These are phyloP conservation scores for Sipha flava DNA, from an alignment of 1,140 invertebrate species.

Conservation along the genomic window DNA sequence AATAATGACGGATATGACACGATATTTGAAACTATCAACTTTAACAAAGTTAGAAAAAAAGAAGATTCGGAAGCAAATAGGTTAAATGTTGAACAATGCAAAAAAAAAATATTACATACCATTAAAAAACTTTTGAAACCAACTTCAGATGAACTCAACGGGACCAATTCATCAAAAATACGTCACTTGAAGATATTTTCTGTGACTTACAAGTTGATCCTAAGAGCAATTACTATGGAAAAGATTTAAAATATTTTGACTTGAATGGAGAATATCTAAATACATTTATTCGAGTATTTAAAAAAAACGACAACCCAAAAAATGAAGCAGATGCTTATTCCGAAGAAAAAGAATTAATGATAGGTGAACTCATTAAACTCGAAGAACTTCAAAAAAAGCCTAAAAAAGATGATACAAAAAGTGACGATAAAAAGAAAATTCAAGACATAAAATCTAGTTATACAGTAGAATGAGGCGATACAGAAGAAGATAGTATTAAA, in stretches of 20 bases:
- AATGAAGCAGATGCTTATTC: not conserved
- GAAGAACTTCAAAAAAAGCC: not conserved
- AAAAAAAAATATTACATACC: not conserved
- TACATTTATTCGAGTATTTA: not conserved
- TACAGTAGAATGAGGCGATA: too few relatives aligned
- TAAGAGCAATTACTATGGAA: not conserved
- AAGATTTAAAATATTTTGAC: not conserved
- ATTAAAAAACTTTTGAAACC: not conserved
- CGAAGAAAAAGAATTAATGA: not conserved
- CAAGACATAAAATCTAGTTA: not conserved
- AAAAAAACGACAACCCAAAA: not conserved
- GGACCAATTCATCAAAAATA: not conserved
- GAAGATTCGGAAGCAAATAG: not conserved
- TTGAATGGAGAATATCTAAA: not conserved
- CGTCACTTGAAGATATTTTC: not conserved
- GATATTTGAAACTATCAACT: not conserved
- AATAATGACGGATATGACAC: not conserved
- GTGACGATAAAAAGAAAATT: not conserved
- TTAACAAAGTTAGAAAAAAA: not conserved
- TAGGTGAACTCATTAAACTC: not conserved
- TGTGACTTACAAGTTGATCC: not conserved
- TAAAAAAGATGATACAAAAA: not conserved
- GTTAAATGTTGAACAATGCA: not conserved
- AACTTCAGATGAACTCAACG: not conserved
- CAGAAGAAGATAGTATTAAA: too few relatives aligned